Evolutionary conservation across 1,140 invertebrate species (phyloP), one percentile per base, ranked within the genome.

Genomic region (Lepidotrigona ventralis): DNA sequence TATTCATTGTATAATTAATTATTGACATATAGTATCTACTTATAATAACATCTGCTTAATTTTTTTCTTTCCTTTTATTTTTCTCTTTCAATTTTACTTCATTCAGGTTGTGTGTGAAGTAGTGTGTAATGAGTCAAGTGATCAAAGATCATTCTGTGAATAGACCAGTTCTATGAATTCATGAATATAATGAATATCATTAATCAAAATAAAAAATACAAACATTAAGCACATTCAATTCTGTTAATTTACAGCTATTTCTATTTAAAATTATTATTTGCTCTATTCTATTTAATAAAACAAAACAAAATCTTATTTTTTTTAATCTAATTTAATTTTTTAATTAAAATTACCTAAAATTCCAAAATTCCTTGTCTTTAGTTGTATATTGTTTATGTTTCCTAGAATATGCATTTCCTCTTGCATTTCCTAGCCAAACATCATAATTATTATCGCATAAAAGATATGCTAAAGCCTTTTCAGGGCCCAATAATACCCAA

Each of bases 371-470:
- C 85, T 92, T 93, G 33, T 95, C 92, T 72, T 96, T 95, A 11
- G 95, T 92, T 74, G 94, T 94, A 21, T 96, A 95, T 26, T 90
- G 91, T 46, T 94, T 95, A 89, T 97, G 96, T 64, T 92, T 94
- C 83, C 94, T 95, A 0, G 96, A 96, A 88, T 97, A 97, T 12
- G 94, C 95, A 89, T 96, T 97, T 15, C 97, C 97, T 63, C 97
- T 94, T 12, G 95, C 95, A 91, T 97, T 97, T n/a, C 95, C 95
- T 86, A 97, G 91, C 96, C 96, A 97, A 15, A 97, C 96, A 84
- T 97, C 97, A 80, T 95, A 97, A 39, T 96, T 96, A 64, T 94
- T 92, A 85, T 97, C 95, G 8, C 95, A 95, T 15, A 96, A 91
- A 64, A 94, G 73, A 85, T 95, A 96, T 21, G 94, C 95, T 95